A percentile compares a stretch with the other conserved stretches of the same genome.
Evolutionary conservation across 2,113 vertebrate species (phyloP).

Genomic region (Microtus ochrogaster): DNA sequence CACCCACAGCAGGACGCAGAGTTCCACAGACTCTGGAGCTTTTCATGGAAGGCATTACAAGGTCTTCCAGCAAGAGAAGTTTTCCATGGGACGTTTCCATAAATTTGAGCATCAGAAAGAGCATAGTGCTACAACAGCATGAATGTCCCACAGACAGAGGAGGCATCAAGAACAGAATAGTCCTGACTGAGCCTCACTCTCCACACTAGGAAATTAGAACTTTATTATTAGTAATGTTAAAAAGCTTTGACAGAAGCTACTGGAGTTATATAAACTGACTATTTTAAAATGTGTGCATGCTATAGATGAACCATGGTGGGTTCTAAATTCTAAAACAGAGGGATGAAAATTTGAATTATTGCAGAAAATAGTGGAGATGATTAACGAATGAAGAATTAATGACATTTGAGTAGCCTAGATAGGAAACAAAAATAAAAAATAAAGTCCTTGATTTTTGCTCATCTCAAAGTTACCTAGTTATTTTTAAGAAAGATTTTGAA

Average conservation of each 20-base stretch:
- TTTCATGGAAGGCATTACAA: neutral
- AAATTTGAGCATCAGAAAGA: neutral
- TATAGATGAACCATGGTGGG: neutral
- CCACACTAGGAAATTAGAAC: neutral
- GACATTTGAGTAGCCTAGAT: neutral
- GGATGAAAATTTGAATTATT: neutral
- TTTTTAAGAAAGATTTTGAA: neutral
- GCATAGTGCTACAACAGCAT: neutral
- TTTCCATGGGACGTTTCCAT: neutral
- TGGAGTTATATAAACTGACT: neutral
- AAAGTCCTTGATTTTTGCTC: neutral
- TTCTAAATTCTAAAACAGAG: neutral
- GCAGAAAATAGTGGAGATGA: neutral
- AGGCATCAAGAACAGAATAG: neutral
- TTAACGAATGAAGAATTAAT: neutral
- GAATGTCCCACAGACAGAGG: neutral
- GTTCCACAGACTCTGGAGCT: too few species aligned
- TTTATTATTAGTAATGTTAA: neutral
- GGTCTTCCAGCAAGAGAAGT: neutral
- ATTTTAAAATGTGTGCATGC: neutral
- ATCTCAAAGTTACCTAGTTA: neutral
- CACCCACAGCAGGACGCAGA: neutral
- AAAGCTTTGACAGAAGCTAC: neutral
- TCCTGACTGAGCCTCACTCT: neutral
- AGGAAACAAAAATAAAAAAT: neutral